phyloP scores from a whole-genome alignment of 2,888 invertebrate genomes.

The Monochamus alternatus region DNA sequence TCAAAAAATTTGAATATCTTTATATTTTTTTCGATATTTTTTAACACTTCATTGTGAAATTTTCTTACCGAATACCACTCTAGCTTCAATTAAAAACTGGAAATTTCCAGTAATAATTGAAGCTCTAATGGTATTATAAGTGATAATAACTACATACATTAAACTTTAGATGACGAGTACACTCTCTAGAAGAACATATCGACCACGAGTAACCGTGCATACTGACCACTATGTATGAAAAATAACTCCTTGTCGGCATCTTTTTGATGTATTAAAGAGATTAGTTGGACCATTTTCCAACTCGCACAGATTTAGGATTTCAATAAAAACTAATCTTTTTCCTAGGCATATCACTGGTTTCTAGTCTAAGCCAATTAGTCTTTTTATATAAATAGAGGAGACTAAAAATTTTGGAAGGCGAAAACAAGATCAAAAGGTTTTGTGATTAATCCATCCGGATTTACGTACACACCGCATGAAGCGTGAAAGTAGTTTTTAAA shows the following conservation, averaged over 20 bases:
- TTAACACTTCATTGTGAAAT: too few species aligned
- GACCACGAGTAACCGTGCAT: neutral
- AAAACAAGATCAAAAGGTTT: conserved; percentile 17
- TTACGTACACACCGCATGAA: neutral
- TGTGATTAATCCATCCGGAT: neutral
- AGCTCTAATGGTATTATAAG: too few species aligned
- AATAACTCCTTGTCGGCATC: conserved; percentile 12
- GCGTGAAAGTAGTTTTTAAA: neutral
- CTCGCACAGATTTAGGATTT: conserved; percentile 5
- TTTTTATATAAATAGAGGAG: neutral
- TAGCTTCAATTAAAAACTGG: too few species aligned
- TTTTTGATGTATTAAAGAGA: conserved; percentile 22
- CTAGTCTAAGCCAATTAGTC: conserved; percentile 16
- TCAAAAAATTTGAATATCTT: too few species aligned
- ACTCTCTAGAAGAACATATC: neutral
- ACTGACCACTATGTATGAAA: neutral
- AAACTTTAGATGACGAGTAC: too few species aligned
- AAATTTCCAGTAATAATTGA: too few species aligned
- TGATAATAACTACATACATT: too few species aligned
- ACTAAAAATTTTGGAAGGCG: conserved; percentile 1
- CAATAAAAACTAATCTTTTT: conserved; percentile 16
- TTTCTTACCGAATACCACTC: too few species aligned
- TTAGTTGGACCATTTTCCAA: conserved; percentile 20
- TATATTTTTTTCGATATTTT: too few species aligned
- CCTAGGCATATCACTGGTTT: neutral